A percentile compares a stretch with the other conserved stretches of the same genome.
Evolutionary conservation across 2,888 invertebrate genomes (phyloP).

Genomic region (Hoplodrina ambigua): DNA sequence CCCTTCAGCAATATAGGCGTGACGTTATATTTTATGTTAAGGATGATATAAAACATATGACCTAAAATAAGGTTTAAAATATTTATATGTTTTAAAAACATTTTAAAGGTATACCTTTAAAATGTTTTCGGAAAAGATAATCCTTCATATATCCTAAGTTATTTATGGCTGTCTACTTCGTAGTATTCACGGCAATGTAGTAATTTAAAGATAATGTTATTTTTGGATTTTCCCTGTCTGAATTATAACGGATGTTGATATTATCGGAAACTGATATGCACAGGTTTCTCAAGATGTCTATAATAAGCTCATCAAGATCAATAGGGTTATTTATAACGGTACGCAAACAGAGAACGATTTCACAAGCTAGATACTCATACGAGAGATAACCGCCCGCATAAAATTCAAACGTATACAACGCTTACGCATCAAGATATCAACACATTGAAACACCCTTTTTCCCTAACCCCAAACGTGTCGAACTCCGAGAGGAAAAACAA

Average conservation of each 20-base stretch:
- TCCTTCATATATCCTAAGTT: too few species aligned
- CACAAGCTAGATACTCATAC: conserved; percentile 24
- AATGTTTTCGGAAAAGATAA: too few species aligned
- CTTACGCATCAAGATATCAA: conserved; percentile 14
- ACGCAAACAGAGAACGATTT: conserved; percentile 28
- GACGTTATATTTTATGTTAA: too few species aligned
- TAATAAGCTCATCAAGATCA: conserved; percentile 33
- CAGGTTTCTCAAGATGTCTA: conserved; percentile 24
- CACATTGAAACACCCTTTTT: conserved; percentile 1
- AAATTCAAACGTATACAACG: conserved; percentile 14
- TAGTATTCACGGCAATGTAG: background rate
- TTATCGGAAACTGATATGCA: conserved; percentile 27
- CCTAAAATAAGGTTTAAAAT: too few species aligned
- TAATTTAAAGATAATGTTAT: conserved; percentile 3
- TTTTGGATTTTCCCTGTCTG: conserved; percentile 5
- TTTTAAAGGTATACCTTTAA: too few species aligned
- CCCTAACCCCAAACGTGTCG: background rate
- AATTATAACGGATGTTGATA: conserved; percentile 35
- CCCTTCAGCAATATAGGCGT: too few species aligned
- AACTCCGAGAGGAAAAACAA: conserved; percentile 4
- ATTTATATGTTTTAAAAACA: too few species aligned
- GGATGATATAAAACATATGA: too few species aligned
- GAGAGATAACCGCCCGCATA: conserved; percentile 29
- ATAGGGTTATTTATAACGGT: conserved; percentile 49
- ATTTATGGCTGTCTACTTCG: too few species aligned